Evolutionary conservation across 2,888 invertebrate genomes (phyloP).

Genomic region (Chaetogeoica ovagalla): DNA sequence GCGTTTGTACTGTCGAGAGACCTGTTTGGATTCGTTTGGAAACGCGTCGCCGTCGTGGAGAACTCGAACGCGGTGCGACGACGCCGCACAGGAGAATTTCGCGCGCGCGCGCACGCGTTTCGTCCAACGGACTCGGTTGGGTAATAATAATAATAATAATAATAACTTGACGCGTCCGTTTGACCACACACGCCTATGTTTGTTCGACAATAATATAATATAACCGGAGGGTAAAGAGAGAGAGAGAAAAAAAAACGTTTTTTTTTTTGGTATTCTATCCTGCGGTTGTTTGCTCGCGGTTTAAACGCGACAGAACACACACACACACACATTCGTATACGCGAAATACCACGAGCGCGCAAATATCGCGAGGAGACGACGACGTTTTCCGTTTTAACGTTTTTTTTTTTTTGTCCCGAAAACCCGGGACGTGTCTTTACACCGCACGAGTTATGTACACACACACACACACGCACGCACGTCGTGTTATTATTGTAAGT

Average conservation of each 20-base stretch:
- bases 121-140: too few relatives aligned
- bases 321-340: background rate
- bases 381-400: background rate
- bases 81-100: too few relatives aligned
- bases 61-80: too few relatives aligned
- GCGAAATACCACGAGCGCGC: constrained; percentile 7
- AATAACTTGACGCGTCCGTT: background rate
- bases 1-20: too few relatives aligned
- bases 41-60: too few relatives aligned
- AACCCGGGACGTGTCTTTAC: background rate
- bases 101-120: too few relatives aligned
- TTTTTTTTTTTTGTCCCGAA: background rate
- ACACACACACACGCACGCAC: background rate
- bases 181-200: constrained; percentile 41
- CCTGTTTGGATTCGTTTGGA: too few relatives aligned
- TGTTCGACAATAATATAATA: background rate
- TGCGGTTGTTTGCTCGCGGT: constrained; percentile 24
- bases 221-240: background rate
- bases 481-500: too few relatives aligned
- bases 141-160: background rate
- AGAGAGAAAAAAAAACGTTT: too few relatives aligned
- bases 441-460: background rate
- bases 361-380: constrained; percentile 7
- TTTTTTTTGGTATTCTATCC: background rate
- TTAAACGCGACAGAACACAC: constrained; percentile 10